Conservation (phyloP, 2,113 vertebrate genomes). For the Zootoca vivipara region DNA sequence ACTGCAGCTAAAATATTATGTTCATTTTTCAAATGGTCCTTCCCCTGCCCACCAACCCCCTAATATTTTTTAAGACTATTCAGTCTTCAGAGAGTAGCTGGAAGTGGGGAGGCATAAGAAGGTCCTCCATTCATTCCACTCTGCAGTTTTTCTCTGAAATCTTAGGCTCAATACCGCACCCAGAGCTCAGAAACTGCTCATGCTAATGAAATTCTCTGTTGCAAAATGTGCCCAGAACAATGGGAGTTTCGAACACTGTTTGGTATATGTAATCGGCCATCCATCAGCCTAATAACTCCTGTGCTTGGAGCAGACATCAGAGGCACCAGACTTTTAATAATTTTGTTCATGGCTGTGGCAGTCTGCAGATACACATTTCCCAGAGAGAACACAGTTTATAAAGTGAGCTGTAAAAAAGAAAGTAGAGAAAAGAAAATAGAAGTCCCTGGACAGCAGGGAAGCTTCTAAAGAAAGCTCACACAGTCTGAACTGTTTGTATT, state of each 20-base stretch:
- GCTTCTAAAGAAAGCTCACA: not conserved
- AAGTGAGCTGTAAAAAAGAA: not conserved
- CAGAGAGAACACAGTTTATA: conserved; percentile 5
- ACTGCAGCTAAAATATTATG: too few relatives aligned
- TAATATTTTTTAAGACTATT: too few relatives aligned
- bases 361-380: conserved; percentile 24
- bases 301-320: not conserved
- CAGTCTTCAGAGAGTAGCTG: too few relatives aligned
- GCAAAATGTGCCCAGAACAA: too few relatives aligned
- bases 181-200: too few relatives aligned
- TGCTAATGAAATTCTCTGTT: too few relatives aligned
- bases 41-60: too few relatives aligned
- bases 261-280: not conserved
- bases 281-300: rapidly evolving
- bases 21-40: too few relatives aligned
- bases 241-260: not conserved
- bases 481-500: rapidly evolving
- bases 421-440: not conserved
- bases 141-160: too few relatives aligned
- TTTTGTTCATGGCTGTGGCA: not conserved
- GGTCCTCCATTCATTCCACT: too few relatives aligned
- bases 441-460: not conserved
- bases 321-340: not conserved
- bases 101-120: too few relatives aligned
- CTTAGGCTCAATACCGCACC: too few relatives aligned